Percentiles rank a stretch among this genome's conserved stretches.
phyloP scores from a whole-genome alignment of 1,140 invertebrate species.

The Parapsyche elsis region DNA sequence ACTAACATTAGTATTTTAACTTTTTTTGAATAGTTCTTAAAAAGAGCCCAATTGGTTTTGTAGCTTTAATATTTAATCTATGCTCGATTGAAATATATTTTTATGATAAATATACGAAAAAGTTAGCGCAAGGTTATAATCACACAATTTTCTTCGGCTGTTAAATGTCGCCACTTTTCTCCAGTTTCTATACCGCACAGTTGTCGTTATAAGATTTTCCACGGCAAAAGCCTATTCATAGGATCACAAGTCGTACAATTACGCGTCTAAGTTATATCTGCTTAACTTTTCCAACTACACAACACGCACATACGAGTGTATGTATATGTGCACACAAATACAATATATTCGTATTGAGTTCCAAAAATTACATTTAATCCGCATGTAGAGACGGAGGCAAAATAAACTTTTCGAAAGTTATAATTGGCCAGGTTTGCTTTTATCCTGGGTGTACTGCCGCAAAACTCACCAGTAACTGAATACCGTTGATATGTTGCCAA shows the following conservation, averaged over 20 bases:
- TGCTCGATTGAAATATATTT: too few species aligned
- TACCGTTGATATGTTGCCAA: slow-evolving; percentile 10
- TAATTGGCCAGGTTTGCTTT: slow-evolving; percentile 24
- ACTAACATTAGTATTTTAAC: too few species aligned
- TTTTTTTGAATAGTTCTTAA: too few species aligned
- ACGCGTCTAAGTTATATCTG: slow-evolving; percentile 5
- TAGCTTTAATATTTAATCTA: too few species aligned
- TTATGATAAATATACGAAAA: too few species aligned
- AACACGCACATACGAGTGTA: neutral
- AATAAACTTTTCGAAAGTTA: slow-evolving; percentile 16
- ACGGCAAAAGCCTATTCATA: slow-evolving; percentile 9
- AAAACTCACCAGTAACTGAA: slow-evolving; percentile 1
- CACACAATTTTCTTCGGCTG: neutral
- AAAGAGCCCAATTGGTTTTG: too few species aligned
- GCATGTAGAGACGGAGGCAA: neutral
- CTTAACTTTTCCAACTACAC: slow-evolving; percentile 3
- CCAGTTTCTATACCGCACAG: neutral
- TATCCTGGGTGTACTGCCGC: neutral
- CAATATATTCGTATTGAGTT: neutral
- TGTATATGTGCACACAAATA: neutral
- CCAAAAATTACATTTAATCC: slow-evolving; percentile 29
- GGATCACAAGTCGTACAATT: neutral
- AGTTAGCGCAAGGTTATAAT: too few species aligned
- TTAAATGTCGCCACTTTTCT: neutral
- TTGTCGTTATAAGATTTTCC: slow-evolving; percentile 3